Conservation (phyloP, 2,113 vertebrate genomes). For the Amphiprion ocellaris region DNA sequence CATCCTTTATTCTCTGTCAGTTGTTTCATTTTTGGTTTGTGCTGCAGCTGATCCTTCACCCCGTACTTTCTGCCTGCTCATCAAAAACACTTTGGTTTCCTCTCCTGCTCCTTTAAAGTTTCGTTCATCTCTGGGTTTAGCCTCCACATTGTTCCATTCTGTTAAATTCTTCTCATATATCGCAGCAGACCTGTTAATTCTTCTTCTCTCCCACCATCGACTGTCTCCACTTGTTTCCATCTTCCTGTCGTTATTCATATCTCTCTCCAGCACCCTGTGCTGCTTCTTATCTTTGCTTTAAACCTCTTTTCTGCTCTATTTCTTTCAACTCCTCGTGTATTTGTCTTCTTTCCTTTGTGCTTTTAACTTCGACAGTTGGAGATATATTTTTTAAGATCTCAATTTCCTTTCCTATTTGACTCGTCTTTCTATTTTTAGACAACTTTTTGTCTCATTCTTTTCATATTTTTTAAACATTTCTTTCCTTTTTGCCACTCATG, state of each 20-base stretch:
- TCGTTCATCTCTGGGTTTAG: conserved; percentile 42
- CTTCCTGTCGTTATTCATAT: conserved; percentile 68
- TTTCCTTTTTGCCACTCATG: not conserved
- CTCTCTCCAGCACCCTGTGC: conserved; percentile 35
- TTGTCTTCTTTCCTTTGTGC: conserved; percentile 41
- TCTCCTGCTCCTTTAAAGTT: conserved; percentile 30
- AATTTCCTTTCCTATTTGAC: conserved; percentile 42
- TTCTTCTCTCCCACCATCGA: conserved; percentile 60
- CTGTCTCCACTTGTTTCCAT: conserved; percentile 67
- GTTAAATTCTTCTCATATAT: conserved; percentile 31
- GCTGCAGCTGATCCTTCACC: not conserved
- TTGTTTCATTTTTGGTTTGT: not conserved
- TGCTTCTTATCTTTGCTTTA: conserved; percentile 32
- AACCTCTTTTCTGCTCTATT: conserved; percentile 19
- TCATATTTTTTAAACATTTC: not conserved
- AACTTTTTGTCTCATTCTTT: conserved; percentile 3
- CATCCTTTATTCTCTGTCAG: not conserved
- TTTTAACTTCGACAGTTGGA: conserved; percentile 23
- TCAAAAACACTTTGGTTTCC: conserved; percentile 39
- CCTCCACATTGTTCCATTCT: conserved; percentile 70
- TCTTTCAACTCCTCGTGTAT: conserved; percentile 29
- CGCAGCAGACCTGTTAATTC: conserved; percentile 37
- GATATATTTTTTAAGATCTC: conserved; percentile 19
- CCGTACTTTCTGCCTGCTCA: conserved; percentile 11
- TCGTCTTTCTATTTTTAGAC: conserved; percentile 40